phyloP scores from a whole-genome alignment of 2,113 vertebrate genomes.

The Acinonyx jubatus region DNA sequence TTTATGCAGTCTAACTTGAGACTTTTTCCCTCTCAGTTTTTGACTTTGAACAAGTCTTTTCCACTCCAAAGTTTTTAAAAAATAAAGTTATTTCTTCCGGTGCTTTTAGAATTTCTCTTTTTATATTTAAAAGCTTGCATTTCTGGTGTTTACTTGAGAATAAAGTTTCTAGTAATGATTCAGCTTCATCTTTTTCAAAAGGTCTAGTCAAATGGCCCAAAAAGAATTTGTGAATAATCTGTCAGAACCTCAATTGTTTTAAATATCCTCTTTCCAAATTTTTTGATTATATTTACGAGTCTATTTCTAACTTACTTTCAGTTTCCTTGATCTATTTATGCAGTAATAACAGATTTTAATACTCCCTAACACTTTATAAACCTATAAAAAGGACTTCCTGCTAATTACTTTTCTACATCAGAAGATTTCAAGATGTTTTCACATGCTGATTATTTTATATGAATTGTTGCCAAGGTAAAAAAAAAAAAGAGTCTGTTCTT shows the following conservation, averaged over 20 bases:
- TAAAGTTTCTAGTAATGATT: background rate
- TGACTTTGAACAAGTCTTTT: background rate
- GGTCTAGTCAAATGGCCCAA: background rate
- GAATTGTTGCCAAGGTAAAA: background rate
- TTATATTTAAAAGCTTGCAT: background rate
- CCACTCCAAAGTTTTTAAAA: background rate
- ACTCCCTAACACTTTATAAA: background rate
- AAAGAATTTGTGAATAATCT: background rate
- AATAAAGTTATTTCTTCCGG: background rate
- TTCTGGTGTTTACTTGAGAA: background rate
- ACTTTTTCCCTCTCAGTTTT: background rate
- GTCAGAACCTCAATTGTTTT: background rate
- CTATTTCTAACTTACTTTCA: background rate
- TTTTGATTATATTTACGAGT: background rate
- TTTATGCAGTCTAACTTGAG: background rate
- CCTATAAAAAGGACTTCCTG: background rate
- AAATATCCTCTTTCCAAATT: background rate
- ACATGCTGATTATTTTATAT: background rate
- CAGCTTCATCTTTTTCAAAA: constrained; percentile 1
- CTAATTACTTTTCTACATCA: background rate
- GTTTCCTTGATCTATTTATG: background rate
- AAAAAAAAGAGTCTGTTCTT: background rate
- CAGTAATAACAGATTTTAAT: background rate
- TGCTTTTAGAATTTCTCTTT: background rate
- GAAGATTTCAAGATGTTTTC: background rate